Evolutionary conservation across 2,888 invertebrate genomes (phyloP), one percentile per base, ranked within the genome.

Genomic region (Serripes groenlandicus): DNA sequence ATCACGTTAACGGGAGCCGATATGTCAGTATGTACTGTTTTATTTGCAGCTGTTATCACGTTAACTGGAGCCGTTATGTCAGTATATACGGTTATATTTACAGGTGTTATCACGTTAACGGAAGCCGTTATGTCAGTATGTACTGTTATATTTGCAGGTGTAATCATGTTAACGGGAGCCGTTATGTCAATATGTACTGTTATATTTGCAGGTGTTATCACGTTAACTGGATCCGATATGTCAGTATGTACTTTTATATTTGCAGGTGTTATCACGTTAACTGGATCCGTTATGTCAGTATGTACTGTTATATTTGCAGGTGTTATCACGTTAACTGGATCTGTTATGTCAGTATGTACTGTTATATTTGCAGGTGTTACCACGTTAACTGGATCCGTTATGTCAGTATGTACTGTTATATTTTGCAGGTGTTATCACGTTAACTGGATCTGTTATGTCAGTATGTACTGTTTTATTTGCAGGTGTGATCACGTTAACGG

Each of bases 401-500:
- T 42, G 42, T 42, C 42, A 18, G 18, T 42, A 42, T 42, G 42
- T 18, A 18, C 42, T 11, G 42, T 78, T 60, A 71, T 70, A 42
- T 78, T 76, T 32, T 54, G 76, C 18, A 86, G 82, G 37, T 85
- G 85, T 23, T 26, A 42, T 42, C 18, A 42, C 42, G 42, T 11
- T 42, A 42, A 18, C 18, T 18, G 42, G 42, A 9, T 9, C 42
- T 18, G 42, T 42, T 11, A 42, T 42, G 42, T 11, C 42, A n/a
- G n/a, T n/a, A n/a, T n/a, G n/a, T n/a, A n/a, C n/a, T n/a, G n/a
- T n/a, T n/a, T 58, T 9, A 2, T 34, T 75, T 78, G 23, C 84
- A 90, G 90, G 90, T 49, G 84, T 88, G 32, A 90, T 90, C 58
- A 90, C 90, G 0, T 66, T 88, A 26, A 80, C 83, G 11, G 90